These are phyloP conservation scores for Orthosia gracilis DNA, from an alignment of 2,888 invertebrate species.

Conservation along the genomic window DNA sequence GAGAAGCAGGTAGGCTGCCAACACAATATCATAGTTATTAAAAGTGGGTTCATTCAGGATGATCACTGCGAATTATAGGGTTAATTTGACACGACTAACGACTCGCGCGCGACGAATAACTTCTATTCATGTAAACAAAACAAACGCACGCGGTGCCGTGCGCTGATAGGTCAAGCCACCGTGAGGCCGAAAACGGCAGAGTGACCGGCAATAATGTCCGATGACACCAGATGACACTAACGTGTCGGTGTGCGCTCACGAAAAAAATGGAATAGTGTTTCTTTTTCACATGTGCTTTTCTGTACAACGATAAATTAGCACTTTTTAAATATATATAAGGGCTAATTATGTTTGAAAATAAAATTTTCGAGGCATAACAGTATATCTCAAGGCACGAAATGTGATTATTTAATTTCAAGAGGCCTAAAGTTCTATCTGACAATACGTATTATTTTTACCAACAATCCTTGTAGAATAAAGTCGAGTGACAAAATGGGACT, in stretches of 20 bases:
- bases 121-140: too few species aligned
- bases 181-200: too few species aligned
- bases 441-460: conserved; percentile 29
- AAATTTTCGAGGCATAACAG: neutral
- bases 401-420: conserved; percentile 24
- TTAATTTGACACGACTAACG: too few species aligned
- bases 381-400: neutral
- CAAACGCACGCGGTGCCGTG: too few species aligned
- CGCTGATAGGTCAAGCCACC: too few species aligned
- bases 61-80: too few species aligned
- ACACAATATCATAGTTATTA: too few species aligned
- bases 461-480: conserved; percentile 2
- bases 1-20: too few species aligned
- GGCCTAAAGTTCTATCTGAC: conserved; percentile 34
- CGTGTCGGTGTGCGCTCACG: conserved; percentile 2
- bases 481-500: conserved; percentile 13
- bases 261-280: conserved; percentile 13
- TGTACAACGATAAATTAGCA: conserved; percentile 11
- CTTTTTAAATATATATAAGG: conserved; percentile 2
- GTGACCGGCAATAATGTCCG: too few species aligned
- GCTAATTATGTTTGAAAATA: conserved; percentile 10
- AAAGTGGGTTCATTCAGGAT: too few species aligned
- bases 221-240: too few species aligned
- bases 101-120: too few species aligned
- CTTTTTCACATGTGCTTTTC: conserved; percentile 6